Conservation (phyloP, 2,888 invertebrate species). For the Esperia sulphurella region DNA sequence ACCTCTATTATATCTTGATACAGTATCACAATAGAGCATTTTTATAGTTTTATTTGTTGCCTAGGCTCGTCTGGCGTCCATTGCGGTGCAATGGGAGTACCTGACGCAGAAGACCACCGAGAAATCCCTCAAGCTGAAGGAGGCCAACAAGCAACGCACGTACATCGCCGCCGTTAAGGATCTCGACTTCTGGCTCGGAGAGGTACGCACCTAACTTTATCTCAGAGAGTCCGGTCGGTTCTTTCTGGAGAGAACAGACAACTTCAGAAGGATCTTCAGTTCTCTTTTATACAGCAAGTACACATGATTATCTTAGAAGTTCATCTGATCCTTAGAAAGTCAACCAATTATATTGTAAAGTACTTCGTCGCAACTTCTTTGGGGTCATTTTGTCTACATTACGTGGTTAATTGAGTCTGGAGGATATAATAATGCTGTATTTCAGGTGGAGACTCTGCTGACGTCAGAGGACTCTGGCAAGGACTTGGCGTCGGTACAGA, state of each 20-base stretch:
- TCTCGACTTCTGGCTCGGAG: conserved; percentile 99
- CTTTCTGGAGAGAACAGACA: too few relatives aligned
- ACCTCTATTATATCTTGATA: too few relatives aligned
- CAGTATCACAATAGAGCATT: too few relatives aligned
- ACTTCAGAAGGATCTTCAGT: too few relatives aligned
- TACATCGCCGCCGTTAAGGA: conserved; percentile 99
- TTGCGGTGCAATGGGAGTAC: conserved; percentile 99
- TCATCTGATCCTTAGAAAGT: too few relatives aligned
- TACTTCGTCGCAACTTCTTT: too few relatives aligned
- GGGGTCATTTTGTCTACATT: too few relatives aligned
- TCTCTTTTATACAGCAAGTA: too few relatives aligned
- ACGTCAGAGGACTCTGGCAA: conserved; percentile 98
- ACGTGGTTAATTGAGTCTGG: too few relatives aligned
- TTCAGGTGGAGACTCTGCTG: conserved; percentile 91
- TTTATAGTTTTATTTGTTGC: background rate
- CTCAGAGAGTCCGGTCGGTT: background rate
- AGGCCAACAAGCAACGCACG: conserved; percentile 99
- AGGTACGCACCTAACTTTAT: conserved; percentile 59
- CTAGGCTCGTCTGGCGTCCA: conserved; percentile 87
- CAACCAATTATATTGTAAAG: too few relatives aligned
- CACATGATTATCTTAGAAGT: too few relatives aligned
- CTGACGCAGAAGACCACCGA: conserved; percentile 98
- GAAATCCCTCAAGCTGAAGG: conserved; percentile 98
- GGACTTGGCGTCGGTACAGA: conserved; percentile 98
- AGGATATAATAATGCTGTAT: background rate